These are phyloP conservation scores for Plestiodon gilberti DNA, from an alignment of 2,113 vertebrate species.

Conservation along the genomic window DNA sequence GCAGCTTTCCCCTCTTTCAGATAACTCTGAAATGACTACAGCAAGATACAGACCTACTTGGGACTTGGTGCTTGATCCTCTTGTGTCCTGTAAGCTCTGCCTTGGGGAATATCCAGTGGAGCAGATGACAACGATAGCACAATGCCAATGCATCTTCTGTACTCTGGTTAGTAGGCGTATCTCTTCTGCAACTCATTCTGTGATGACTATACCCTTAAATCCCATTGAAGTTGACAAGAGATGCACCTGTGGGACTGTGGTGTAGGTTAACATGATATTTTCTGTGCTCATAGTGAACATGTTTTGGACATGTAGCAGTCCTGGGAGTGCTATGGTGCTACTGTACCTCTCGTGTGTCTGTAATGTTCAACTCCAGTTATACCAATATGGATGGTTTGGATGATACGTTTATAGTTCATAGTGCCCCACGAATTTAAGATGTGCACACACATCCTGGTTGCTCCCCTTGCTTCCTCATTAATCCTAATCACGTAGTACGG, in stretches of 20 bases:
- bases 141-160: conserved; percentile 99
- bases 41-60: conserved; percentile 94
- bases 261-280: neutral
- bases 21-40: conserved; percentile 89
- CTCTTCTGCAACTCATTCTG: too few relatives aligned
- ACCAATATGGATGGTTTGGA: neutral
- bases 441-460: too few relatives aligned
- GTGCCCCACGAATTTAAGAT: too few relatives aligned
- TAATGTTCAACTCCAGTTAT: neutral
- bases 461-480: too few relatives aligned
- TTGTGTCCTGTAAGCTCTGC: conserved; percentile 97
- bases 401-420: too few relatives aligned
- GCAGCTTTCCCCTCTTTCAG: conserved; percentile 68
- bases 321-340: rapidly evolving
- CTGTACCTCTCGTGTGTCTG: neutral
- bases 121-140: conserved; percentile 97
- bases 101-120: conserved; percentile 97
- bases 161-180: conserved; percentile 86
- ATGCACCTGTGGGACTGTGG: neutral
- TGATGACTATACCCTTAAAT: neutral
- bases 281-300: neutral
- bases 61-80: conserved; percentile 95
- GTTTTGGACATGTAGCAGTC: neutral
- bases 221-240: neutral
- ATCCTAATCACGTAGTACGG: too few relatives aligned